These are phyloP conservation scores for Grapholita molesta DNA, from an alignment of 1,140 invertebrate genomes.

Conservation along the genomic window DNA sequence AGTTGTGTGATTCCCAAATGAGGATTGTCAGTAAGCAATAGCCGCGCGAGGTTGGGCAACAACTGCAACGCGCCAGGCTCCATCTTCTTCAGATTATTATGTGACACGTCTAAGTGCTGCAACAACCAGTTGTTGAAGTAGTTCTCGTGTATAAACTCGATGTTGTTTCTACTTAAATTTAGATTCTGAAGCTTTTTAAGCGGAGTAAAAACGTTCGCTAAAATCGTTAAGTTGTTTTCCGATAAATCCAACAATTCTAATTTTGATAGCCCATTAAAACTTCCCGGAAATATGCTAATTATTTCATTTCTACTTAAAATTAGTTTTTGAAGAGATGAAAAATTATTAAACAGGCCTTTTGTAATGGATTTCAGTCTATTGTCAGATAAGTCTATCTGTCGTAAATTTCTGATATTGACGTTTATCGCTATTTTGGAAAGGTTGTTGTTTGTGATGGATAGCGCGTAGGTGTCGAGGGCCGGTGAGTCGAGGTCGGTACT, in stretches of 20 bases:
- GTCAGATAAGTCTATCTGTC: conserved; percentile 66
- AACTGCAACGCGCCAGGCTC: conserved; percentile 86
- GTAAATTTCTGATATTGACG: conserved; percentile 50
- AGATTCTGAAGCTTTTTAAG: conserved; percentile 83
- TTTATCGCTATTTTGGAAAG: conserved; percentile 54
- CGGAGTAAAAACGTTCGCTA: conserved; percentile 80
- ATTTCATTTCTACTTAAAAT: conserved; percentile 68
- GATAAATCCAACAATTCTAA: conserved; percentile 81
- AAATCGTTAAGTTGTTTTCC: conserved; percentile 75
- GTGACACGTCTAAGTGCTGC: conserved; percentile 88
- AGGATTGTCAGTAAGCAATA: conserved; percentile 87
- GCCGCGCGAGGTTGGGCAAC: conserved; percentile 85
- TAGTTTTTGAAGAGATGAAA: conserved; percentile 62
- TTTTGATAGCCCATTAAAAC: conserved; percentile 73
- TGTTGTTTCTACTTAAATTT: conserved; percentile 84
- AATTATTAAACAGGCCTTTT: conserved; percentile 60
- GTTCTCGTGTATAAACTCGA: conserved; percentile 83
- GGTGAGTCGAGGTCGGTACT: conserved; percentile 47
- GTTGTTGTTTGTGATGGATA: conserved; percentile 62
- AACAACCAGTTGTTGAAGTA: conserved; percentile 79
- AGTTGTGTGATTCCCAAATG: conserved; percentile 78
- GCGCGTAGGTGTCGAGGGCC: conserved; percentile 52
- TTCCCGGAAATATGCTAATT: conserved; percentile 59
- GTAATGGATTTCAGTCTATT: conserved; percentile 65
- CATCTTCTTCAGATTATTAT: conserved; percentile 85